phyloP scores from a whole-genome alignment of 2,113 vertebrate species.

The Phasianus colchicus region DNA sequence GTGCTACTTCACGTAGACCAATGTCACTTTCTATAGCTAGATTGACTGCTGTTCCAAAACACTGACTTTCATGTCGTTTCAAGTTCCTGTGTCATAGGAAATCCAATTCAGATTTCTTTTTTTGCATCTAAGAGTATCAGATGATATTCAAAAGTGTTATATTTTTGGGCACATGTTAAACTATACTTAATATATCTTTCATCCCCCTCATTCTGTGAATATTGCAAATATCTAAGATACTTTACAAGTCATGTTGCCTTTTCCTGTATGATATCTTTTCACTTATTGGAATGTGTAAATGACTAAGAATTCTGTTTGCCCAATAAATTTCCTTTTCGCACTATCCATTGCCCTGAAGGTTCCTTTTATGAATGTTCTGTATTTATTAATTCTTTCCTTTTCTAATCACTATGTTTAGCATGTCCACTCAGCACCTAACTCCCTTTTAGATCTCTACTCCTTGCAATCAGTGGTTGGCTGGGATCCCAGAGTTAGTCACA shows the following conservation, averaged over 20 bases:
- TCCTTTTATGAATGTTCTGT: conserved; percentile 14
- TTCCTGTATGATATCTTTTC: conserved; percentile 1
- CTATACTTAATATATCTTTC: not conserved
- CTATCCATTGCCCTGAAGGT: not conserved
- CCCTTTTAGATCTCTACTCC: conserved; percentile 26
- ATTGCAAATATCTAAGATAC: conserved; percentile 3
- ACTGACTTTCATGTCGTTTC: conserved; percentile 44
- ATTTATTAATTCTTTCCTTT: conserved; percentile 70
- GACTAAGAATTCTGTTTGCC: not conserved
- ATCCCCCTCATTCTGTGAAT: conserved; percentile 16
- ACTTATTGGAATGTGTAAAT: not conserved
- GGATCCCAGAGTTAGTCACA: conserved; percentile 47
- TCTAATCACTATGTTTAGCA: conserved; percentile 62
- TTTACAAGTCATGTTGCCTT: conserved; percentile 20
- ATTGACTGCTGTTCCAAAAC: not conserved
- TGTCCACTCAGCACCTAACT: conserved; percentile 53
- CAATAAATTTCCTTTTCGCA: not conserved
- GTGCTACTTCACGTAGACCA: not conserved
- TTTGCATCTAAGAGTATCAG: conserved; percentile 23
- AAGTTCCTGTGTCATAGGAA: conserved; percentile 48
- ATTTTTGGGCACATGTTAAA: conserved; percentile 5
- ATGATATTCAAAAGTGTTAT: not conserved
- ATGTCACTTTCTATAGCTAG: conserved; percentile 40
- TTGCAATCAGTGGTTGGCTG: conserved; percentile 58
- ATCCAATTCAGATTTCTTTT: conserved; percentile 19